phyloP scores from a whole-genome alignment of 2,888 invertebrate species.

The Nemotelus nigrinus region DNA sequence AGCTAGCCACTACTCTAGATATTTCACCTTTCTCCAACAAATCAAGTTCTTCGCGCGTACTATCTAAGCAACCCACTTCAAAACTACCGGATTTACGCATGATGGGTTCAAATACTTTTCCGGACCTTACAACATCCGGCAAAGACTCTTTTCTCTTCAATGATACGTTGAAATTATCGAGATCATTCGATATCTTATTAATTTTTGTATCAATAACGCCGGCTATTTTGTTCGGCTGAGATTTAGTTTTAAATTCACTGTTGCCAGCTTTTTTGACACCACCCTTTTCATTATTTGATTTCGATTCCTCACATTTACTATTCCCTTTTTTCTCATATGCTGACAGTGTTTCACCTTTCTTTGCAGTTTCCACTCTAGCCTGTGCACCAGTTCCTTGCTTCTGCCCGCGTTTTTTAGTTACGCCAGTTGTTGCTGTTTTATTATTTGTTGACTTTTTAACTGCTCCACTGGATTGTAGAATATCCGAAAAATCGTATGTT shows the following conservation, averaged over 20 bases:
- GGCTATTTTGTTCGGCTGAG: background rate
- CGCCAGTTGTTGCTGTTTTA: slow-evolving; percentile 51
- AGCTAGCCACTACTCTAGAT: background rate
- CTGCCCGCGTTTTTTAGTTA: background rate
- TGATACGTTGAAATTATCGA: slow-evolving; percentile 55
- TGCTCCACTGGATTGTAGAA: background rate
- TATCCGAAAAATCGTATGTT: background rate
- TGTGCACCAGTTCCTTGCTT: slow-evolving; percentile 39
- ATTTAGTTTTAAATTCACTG: background rate
- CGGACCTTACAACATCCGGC: slow-evolving; percentile 53
- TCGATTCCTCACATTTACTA: background rate
- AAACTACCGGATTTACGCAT: background rate
- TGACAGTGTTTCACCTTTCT: background rate
- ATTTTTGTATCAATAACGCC: slow-evolving; percentile 52
- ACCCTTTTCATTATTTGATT: background rate
- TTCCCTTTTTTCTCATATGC: background rate
- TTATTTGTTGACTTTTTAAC: background rate
- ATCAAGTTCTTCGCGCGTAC: slow-evolving; percentile 31
- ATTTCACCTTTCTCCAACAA: slow-evolving; percentile 29
- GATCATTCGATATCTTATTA: slow-evolving; percentile 58
- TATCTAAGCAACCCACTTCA: background rate
- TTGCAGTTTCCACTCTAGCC: background rate
- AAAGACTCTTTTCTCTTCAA: slow-evolving; percentile 46
- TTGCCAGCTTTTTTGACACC: background rate
- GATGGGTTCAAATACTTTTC: background rate